Base-by-base conservation (phyloP, 2,797 vertebrate species). In the Megalops cyprinoides region DNA sequence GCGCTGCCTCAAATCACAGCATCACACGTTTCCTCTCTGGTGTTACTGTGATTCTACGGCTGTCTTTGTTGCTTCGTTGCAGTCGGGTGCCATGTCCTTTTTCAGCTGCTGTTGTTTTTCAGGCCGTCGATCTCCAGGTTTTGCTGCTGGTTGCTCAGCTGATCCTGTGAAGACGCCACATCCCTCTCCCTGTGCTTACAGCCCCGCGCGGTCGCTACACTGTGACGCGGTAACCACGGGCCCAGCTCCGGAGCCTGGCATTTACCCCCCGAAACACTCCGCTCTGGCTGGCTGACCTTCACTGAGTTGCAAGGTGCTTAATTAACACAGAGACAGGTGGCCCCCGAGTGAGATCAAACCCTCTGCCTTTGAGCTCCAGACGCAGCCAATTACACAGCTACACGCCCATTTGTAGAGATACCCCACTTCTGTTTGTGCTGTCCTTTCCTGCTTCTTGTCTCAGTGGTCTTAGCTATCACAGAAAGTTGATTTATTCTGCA, bases 401-500 rank as follows among this genome's bases (percentile, higher is more conserved):
- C 65, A 65, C 25, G 18, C 74, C 20, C 25, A 39, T 20, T 67
- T 39, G 62, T 18, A 5, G 67, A 67, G 34, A 31, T 14, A 0
- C 31, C 44, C 44, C 44, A 44, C 44, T 46, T 5, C 44, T 44
- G 10, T 62, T 18, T 7, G 67, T 42, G 71, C 58, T 34, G 7
- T 31, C 48, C 12, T 77, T 48, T 44, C 20, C 9, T 28, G 58
- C 75, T 81, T 81, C 23, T 42, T 83, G 81, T 84, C 12, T 12
- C 84, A 76, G 86, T 42, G 84, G 84, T 79, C 84, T 84, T 31
- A 8, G 31, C 20, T 84, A 65, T 39, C 51, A 81, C 80, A 79
- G 51, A 14, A 14, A 34, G 31, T 67, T 88, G 78, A 87, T 89
- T 89, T 87, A 85, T 84, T 85, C 84, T 79, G 81, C 87, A 81